phyloP scores from a whole-genome alignment of 2,797 vertebrate species.

The Brotogeris chrysoptera region DNA sequence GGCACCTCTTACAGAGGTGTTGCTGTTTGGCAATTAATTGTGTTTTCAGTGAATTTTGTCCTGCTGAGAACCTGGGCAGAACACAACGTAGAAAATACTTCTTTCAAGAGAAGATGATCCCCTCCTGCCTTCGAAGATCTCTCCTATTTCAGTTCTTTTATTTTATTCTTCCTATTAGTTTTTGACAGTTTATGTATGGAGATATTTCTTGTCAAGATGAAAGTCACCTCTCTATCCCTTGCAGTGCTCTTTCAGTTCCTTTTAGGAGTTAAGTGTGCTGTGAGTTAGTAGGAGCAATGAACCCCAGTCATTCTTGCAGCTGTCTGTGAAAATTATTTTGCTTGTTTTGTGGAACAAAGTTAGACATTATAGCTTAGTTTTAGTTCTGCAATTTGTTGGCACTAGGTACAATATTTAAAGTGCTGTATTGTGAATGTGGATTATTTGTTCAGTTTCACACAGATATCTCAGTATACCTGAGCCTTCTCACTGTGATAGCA shows the following conservation, averaged over 20 bases:
- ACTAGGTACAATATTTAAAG: background rate
- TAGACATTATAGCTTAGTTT: background rate
- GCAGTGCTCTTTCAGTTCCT: slow-evolving; percentile 52
- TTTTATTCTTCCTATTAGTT: slow-evolving; percentile 46
- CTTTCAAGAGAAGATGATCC: background rate
- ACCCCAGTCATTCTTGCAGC: background rate
- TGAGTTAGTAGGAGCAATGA: slow-evolving; percentile 48
- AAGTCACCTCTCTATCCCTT: slow-evolving; percentile 48
- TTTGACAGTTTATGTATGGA: slow-evolving; percentile 64
- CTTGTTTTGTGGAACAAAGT: background rate
- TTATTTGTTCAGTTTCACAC: too few species aligned
- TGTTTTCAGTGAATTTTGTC: background rate
- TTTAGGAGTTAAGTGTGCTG: slow-evolving; percentile 53
- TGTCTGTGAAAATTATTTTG: background rate
- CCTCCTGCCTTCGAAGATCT: background rate
- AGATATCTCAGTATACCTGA: background rate
- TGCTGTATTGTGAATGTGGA: accelerated
- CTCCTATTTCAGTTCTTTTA: slow-evolving; percentile 16
- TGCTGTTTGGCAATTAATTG: background rate
- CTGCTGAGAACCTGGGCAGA: background rate
- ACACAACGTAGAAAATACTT: background rate
- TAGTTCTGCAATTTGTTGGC: background rate
- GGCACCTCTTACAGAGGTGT: background rate
- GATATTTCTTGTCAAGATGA: slow-evolving; percentile 67
- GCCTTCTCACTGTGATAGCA: background rate